Evolutionary conservation across 2,113 vertebrate genomes (phyloP).

Genomic region (Dasyurus viverrinus): DNA sequence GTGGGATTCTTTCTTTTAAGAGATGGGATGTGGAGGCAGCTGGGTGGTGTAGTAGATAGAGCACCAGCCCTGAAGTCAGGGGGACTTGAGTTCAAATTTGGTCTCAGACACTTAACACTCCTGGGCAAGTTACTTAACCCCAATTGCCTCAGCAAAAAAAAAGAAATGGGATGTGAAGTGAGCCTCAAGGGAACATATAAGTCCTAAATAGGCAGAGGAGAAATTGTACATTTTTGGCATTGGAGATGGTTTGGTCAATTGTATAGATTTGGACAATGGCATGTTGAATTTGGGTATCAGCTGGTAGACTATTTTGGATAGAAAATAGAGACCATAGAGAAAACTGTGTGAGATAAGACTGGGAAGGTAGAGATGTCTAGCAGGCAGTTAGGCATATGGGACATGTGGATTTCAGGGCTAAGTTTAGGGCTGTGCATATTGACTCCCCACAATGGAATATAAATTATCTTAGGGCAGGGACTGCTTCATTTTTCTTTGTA

Average conservation of each 20-base stretch:
- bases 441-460: not conserved
- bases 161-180: not conserved
- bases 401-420: not conserved
- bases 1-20: not conserved
- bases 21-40: not conserved
- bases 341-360: not conserved
- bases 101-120: too few relatives aligned
- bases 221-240: not conserved
- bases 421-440: not conserved
- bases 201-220: not conserved
- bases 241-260: not conserved
- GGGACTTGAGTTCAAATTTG: too few relatives aligned
- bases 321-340: not conserved
- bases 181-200: not conserved
- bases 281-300: not conserved
- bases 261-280: not conserved
- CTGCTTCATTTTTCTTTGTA: not conserved
- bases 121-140: too few relatives aligned
- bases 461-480: not conserved
- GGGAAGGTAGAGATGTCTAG: not conserved
- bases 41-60: too few relatives aligned
- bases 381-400: not conserved
- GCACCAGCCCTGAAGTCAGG: too few relatives aligned
- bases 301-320: not conserved
- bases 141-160: too few relatives aligned